A percentile compares a stretch with the other conserved stretches of the same genome.
Evolutionary conservation across 2,113 vertebrate genomes (phyloP).

Genomic region (Microtus richardsoni): DNA sequence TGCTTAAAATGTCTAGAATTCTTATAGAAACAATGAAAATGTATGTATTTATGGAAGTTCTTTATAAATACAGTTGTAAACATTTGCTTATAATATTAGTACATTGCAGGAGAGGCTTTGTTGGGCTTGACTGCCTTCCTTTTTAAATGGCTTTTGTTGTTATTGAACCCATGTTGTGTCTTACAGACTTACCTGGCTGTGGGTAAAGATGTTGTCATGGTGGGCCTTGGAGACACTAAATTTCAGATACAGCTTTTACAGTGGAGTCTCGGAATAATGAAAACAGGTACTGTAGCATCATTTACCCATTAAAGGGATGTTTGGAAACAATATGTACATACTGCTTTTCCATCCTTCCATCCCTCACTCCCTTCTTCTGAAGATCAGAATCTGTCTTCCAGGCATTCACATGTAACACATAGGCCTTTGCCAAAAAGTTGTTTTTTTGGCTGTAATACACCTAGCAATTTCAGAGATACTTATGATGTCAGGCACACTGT

Average conservation of each 20-base stretch:
- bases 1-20: background rate
- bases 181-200: constrained; percentile 90
- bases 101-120: background rate
- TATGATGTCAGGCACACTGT: rapidly evolving
- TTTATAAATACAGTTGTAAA: background rate
- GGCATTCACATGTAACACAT: background rate
- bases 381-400: background rate
- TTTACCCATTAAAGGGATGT: background rate
- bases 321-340: background rate
- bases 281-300: constrained; percentile 88
- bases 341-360: background rate
- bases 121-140: background rate
- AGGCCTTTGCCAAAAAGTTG: background rate
- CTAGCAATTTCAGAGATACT: background rate
- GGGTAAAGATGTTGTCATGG: constrained; percentile 91
- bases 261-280: constrained; percentile 86
- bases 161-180: background rate
- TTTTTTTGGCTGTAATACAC: no score
- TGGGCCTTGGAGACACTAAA: constrained; percentile 88
- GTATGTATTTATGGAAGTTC: background rate
- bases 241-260: constrained; percentile 91
- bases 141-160: background rate
- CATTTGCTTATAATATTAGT: background rate
- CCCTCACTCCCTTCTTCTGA: background rate
- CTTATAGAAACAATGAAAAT: background rate